Percentiles rank a stretch among this genome's conserved stretches.
Conservation (phyloP, 2,888 invertebrate species). For the Nysson spinosus region DNA sequence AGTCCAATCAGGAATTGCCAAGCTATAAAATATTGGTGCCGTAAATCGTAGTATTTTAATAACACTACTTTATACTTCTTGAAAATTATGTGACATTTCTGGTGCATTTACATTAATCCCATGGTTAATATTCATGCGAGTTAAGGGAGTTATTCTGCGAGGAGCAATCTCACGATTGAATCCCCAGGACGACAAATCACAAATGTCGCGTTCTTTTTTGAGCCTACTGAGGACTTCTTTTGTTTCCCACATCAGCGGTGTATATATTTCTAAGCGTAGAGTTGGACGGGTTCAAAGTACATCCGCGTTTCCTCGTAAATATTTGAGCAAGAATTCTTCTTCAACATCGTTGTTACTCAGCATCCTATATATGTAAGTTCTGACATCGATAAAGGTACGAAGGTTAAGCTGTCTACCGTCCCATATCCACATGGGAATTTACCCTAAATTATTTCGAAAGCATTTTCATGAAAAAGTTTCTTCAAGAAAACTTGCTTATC, state of each 20-base stretch:
- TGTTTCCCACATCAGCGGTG: conserved; percentile 7
- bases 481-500: conserved; percentile 12
- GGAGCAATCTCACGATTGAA: no score
- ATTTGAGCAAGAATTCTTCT: conserved; percentile 48
- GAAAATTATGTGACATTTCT: no score
- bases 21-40: no score
- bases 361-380: neutral
- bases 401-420: conserved; percentile 20
- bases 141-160: no score
- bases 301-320: conserved; percentile 45
- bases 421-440: neutral
- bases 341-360: conserved; percentile 22
- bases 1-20: no score
- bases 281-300: conserved; percentile 28
- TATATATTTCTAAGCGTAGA: conserved; percentile 37
- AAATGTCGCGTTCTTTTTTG: conserved; percentile 6
- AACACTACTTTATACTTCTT: no score
- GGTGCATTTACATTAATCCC: no score
- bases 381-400: conserved; percentile 4
- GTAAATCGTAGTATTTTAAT: no score
- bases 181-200: conserved; percentile 16
- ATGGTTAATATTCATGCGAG: no score
- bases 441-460: conserved; percentile 29
- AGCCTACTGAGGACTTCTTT: conserved; percentile 17
- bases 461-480: neutral